Conservation (phyloP, 2,113 vertebrate genomes). For the Oreochromis tanganicae region DNA sequence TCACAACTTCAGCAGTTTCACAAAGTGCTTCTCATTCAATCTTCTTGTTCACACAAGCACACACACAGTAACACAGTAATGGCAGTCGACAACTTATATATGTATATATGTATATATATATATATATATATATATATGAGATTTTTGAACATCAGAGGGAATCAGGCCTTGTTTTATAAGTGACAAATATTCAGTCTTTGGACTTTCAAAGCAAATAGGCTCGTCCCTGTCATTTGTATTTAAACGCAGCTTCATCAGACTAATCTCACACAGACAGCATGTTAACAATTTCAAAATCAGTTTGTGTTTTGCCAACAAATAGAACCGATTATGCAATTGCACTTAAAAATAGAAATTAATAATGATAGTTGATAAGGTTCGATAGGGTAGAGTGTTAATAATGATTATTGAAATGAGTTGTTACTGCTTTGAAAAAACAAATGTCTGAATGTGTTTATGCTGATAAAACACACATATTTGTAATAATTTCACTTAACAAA, state of each 20-base stretch:
- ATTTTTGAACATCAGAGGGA: neutral
- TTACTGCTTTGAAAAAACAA: neutral
- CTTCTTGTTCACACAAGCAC: neutral
- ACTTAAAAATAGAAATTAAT: neutral
- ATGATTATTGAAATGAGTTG: neutral
- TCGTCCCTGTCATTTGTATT: neutral
- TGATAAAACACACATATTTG: neutral
- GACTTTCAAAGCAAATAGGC: neutral
- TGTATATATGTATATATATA: too few relatives aligned
- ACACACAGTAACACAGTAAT: neutral
- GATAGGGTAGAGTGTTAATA: neutral
- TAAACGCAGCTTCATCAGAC: neutral
- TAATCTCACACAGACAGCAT: neutral
- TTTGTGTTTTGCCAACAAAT: neutral
- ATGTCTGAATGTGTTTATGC: neutral
- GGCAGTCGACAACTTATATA: too few relatives aligned
- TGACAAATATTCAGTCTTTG: neutral
- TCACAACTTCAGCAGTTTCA: neutral
- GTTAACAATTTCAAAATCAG: neutral
- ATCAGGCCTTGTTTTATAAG: neutral
- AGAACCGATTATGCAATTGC: neutral
- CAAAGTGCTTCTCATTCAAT: neutral
- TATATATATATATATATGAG: accelerated
- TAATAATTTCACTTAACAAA: neutral
- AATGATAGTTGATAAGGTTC: neutral